Evolutionary conservation across 2,113 vertebrate species (phyloP).

Genomic region (Equus przewalskii): DNA sequence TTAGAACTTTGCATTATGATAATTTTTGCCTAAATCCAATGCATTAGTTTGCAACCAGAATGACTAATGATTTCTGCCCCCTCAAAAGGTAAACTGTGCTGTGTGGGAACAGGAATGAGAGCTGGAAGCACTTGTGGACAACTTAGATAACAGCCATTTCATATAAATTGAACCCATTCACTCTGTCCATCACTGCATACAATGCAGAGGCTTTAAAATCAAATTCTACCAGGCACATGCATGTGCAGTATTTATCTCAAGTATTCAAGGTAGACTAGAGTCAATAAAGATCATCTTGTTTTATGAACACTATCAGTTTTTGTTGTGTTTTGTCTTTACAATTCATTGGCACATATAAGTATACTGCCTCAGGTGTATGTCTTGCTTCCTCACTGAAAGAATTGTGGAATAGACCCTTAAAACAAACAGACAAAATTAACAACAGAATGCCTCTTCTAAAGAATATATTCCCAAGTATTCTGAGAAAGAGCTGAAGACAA

Average conservation of each 20-base stretch:
- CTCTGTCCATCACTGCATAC: rapidly evolving
- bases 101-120: background rate
- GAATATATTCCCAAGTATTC: background rate
- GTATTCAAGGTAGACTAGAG: background rate
- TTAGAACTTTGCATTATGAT: background rate
- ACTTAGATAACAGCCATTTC: background rate
- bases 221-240: background rate
- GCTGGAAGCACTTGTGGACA: background rate
- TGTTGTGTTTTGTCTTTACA: background rate
- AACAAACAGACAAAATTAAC: background rate
- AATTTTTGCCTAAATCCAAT: constrained; percentile 32
- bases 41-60: constrained; percentile 10
- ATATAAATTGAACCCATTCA: background rate
- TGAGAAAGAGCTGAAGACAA: background rate
- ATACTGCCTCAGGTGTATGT: background rate
- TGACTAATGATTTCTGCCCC: background rate
- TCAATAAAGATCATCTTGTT: background rate
- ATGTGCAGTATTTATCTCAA: background rate
- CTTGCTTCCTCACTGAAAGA: background rate
- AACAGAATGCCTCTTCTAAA: background rate
- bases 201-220: background rate
- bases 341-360: background rate
- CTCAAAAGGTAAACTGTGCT: background rate
- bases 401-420: background rate
- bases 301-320: background rate